Evolutionary conservation across 2,888 invertebrate genomes (phyloP), one percentile per base, ranked within the genome.

Genomic region (Barypeithes pellucidus): DNA sequence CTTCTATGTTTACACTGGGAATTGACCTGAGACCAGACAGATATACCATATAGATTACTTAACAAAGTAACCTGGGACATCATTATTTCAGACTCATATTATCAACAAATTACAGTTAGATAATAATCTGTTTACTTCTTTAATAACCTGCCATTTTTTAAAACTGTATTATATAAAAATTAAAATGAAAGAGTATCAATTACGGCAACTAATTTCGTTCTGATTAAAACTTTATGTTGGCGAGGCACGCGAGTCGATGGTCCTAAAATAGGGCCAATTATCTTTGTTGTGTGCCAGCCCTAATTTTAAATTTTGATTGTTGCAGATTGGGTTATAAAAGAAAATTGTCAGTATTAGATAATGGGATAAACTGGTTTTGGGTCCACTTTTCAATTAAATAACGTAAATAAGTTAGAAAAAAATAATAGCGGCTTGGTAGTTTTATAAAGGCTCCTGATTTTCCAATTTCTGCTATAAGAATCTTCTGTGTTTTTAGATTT

Each of bases 111-210:
- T 57, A 66, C 29, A 41, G 33, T n/a, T 12, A 52, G 70, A 70
- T 70, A 70, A 70, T 33, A 47, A 70, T 70, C 70, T 63, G 70
- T 70, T 70, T 70, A 57, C 70, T 70, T 61, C 41, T 36, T 57
- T 70, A 63, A 70, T 63, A 62, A 65, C 52, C 41, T 50, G 36
- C 43, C 22, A 33, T 62, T 54, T 69, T 68, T 39, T 33, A 12
- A 54, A 43, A 62, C 54, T 45, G 16, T 39, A 36, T 62, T 43
- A 41, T 70, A 57, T 63, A 63, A 63, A 70, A 63, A 57, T 52
- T 70, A 70, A 63, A 70, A 69, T 50, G 62, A 57, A 57, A 54
- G 60, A 57, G 70, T 70, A 70, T 70, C 70, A 70, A 70, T 69
- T 69, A 62, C 50, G 54, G 39, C 43, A 62, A 50, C 54, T 52